Conservation (phyloP, 2,113 vertebrate genomes). For the Sceloporus tristichus region DNA sequence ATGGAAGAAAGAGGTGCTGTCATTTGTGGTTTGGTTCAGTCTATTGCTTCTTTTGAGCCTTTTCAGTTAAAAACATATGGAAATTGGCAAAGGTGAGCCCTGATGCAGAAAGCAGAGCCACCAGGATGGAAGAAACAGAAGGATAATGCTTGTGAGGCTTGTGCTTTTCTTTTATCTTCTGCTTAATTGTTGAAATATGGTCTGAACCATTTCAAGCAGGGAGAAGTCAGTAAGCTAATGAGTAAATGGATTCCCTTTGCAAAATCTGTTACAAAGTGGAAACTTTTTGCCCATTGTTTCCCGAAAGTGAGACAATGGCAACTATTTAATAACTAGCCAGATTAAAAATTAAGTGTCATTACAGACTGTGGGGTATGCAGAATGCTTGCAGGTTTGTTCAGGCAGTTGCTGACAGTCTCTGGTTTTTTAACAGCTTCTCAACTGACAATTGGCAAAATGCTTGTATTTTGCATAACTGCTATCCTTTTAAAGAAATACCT, state of each 20-base stretch:
- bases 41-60: background rate
- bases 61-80: background rate
- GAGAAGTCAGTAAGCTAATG: background rate
- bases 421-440: background rate
- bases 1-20: background rate
- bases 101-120: background rate
- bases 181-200: background rate
- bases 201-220: background rate
- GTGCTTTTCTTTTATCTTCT: background rate
- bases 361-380: background rate
- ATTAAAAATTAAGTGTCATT: slow-evolving; percentile 26
- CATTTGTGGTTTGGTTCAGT: background rate
- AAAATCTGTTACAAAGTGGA: background rate
- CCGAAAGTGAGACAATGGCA: background rate
- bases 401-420: background rate
- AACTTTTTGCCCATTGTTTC: background rate
- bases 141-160: background rate
- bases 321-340: background rate
- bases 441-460: background rate
- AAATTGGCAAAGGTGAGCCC: background rate
- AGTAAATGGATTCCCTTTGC: background rate
- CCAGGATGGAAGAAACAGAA: background rate
- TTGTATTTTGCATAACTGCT: background rate
- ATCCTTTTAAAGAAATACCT: background rate
- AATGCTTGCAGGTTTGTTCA: background rate